A percentile compares a stretch with the other conserved stretches of the same genome.
Conservation (phyloP, 2,113 vertebrate genomes). For the Channa maculata region DNA sequence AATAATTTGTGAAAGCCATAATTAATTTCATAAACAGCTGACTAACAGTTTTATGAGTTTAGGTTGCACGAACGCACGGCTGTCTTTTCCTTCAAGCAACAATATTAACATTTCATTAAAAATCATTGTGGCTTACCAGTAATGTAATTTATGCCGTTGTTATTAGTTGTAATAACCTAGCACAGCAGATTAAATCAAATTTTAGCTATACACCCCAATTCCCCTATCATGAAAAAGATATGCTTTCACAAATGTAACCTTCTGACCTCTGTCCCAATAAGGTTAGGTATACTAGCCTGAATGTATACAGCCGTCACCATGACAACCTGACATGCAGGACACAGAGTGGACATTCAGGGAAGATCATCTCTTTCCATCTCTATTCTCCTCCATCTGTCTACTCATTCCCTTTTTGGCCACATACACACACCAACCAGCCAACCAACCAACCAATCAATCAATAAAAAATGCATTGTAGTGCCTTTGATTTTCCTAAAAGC, state of each 20-base stretch:
- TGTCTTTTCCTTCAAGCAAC: not conserved
- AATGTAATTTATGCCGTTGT: not conserved
- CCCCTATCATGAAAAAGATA: too few relatives aligned
- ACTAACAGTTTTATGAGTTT: too few relatives aligned
- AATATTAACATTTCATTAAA: not conserved
- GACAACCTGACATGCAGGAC: slow-evolving; percentile 21
- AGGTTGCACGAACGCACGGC: not conserved
- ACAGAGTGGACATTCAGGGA: slow-evolving; percentile 17
- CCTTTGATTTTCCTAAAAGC: not conserved
- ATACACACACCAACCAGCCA: not conserved
- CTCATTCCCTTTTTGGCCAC: slow-evolving; percentile 5
- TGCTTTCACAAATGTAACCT: slow-evolving; percentile 28
- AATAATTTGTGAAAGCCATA: too few relatives aligned
- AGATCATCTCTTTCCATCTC: slow-evolving; percentile 34
- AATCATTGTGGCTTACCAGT: not conserved
- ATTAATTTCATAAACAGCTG: too few relatives aligned
- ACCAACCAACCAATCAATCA: not conserved
- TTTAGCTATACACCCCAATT: too few relatives aligned
- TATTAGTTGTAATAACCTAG: not conserved
- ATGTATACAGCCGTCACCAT: slow-evolving; percentile 40
- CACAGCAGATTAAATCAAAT: not conserved
- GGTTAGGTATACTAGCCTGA: slow-evolving; percentile 30
- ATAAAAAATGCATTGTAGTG: too few relatives aligned
- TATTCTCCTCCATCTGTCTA: not conserved
- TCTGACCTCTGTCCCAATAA: slow-evolving; percentile 38